These are phyloP conservation scores for Sphaeramia orbicularis DNA, from an alignment of 2,797 vertebrate genomes.

Conservation along the genomic window DNA sequence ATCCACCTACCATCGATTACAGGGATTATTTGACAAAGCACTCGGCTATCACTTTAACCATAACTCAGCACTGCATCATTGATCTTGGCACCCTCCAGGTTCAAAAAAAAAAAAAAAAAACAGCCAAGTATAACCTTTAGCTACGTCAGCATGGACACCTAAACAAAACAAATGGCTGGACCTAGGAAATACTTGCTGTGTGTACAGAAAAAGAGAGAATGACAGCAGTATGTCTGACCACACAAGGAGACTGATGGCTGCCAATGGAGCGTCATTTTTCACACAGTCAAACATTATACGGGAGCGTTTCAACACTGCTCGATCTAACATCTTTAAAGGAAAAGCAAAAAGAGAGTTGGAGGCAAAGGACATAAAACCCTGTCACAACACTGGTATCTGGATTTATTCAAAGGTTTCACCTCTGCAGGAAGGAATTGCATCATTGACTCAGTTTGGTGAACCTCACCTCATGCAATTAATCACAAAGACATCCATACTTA, in stretches of 20 bases:
- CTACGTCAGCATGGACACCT: conserved; percentile 51
- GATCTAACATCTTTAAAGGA: not conserved
- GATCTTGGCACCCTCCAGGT: conserved; percentile 35
- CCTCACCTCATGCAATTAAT: not conserved
- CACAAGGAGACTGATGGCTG: conserved; percentile 26
- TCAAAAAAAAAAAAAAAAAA: conserved; percentile 12
- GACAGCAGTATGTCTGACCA: conserved; percentile 43
- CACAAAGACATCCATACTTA: not conserved
- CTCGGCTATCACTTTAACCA: conserved; percentile 46
- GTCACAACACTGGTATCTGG: not conserved
- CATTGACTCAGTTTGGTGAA: not conserved
- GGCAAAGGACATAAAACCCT: not conserved
- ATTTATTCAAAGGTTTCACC: not conserved
- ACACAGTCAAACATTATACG: conserved; percentile 33
- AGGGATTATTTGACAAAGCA: conserved; percentile 66
- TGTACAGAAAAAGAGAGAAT: conserved; percentile 38
- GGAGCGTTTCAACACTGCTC: conserved; percentile 6
- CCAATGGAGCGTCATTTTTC: conserved; percentile 47
- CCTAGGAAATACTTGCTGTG: conserved; percentile 44
- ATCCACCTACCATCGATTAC: conserved; percentile 57
- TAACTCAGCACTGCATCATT: conserved; percentile 66
- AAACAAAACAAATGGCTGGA: conserved; percentile 64
- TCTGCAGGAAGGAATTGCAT: not conserved
- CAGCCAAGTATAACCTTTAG: conserved; percentile 41
- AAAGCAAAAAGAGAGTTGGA: not conserved